Percentiles rank a stretch among this genome's conserved stretches.
Evolutionary conservation across 2,888 invertebrate genomes (phyloP).

Genomic region (Nymphalis urticae): DNA sequence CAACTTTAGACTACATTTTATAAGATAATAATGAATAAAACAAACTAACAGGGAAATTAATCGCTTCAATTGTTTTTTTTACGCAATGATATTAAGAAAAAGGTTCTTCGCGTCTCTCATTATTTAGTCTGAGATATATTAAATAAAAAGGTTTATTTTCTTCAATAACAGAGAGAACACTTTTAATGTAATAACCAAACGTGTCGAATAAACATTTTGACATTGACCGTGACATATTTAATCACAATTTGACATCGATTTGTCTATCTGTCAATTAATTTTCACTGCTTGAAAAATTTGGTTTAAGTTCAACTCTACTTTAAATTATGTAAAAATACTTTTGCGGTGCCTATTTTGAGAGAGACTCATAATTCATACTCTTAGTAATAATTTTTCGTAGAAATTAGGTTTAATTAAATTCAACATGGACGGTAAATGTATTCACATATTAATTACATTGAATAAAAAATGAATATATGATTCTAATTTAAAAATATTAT

Average conservation of each 20-base stretch:
- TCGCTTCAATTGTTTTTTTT: too few species aligned
- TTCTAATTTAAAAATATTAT: background rate
- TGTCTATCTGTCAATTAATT: slow-evolving; percentile 25
- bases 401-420: slow-evolving; percentile 16
- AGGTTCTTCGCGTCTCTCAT: too few species aligned
- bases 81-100: too few species aligned
- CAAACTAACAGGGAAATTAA: too few species aligned
- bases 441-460: slow-evolving; percentile 15
- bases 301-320: slow-evolving; percentile 14
- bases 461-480: slow-evolving; percentile 11
- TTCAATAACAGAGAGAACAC: background rate
- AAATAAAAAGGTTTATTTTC: too few species aligned
- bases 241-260: slow-evolving; percentile 27
- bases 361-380: background rate
- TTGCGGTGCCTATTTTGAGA: slow-evolving; percentile 7
- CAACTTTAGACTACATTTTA: too few species aligned
- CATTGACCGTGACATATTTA: slow-evolving; percentile 27
- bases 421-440: slow-evolving; percentile 42
- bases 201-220: slow-evolving; percentile 3
- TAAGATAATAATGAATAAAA: too few species aligned
- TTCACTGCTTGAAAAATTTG: slow-evolving; percentile 4
- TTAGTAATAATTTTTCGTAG: slow-evolving; percentile 3
- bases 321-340: slow-evolving; percentile 18
- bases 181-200: slow-evolving; percentile 19
- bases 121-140: too few species aligned